Conservation (phyloP, 2,113 vertebrate species). For the Trachemys scripta region DNA sequence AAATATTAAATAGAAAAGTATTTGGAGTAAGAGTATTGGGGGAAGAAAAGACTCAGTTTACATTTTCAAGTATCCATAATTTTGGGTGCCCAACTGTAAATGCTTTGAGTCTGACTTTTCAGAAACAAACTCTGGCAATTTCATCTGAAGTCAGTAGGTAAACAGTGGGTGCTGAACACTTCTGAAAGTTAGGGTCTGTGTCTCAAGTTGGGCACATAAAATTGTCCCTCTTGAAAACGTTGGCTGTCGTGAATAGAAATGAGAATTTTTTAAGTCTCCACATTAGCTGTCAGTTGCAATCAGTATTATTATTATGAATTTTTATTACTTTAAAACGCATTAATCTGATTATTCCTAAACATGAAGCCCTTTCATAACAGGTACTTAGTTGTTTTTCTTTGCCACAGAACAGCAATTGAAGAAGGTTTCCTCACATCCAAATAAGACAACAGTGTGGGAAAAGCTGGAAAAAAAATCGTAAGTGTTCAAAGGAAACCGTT, state of each 20-base stretch:
- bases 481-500: slow-evolving; percentile 47
- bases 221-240: not conserved
- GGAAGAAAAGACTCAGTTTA: not conserved
- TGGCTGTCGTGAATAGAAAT: not conserved
- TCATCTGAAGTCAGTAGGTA: not conserved
- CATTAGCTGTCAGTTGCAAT: not conserved
- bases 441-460: slow-evolving; percentile 63
- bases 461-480: slow-evolving; percentile 73
- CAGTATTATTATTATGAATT: not conserved
- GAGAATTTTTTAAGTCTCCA: not conserved
- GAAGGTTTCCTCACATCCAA: slow-evolving; percentile 57
- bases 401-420: slow-evolving; percentile 55
- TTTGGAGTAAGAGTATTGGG: accelerated
- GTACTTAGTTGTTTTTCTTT: slow-evolving; percentile 61
- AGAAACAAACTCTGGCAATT: not conserved
- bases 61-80: not conserved
- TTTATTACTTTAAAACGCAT: not conserved
- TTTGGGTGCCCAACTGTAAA: not conserved
- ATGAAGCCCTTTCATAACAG: not conserved
- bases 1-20: not conserved
- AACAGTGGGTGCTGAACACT: not conserved
- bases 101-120: not conserved
- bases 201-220: not conserved
- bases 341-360: not conserved
- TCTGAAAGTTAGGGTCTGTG: not conserved